Evolutionary conservation across 2,113 vertebrate species (phyloP), one percentile per base, ranked within the genome.

Genomic region (Synodontis membranacea): DNA sequence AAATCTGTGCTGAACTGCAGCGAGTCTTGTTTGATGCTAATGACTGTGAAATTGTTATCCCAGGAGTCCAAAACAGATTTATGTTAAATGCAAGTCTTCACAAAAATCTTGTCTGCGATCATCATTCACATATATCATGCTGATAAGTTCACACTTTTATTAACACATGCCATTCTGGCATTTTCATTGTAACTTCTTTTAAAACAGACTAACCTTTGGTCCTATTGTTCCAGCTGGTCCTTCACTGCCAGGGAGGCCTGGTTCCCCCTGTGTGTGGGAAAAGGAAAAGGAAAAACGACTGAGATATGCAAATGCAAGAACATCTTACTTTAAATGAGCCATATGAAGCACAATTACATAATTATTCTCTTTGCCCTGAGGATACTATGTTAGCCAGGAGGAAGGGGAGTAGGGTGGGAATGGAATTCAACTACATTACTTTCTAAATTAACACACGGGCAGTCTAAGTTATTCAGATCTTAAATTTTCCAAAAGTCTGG

Each of bases 121-220:
- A 17, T 85, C 46, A n/a, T 70, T 60, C 39, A 58, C 21, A 79
- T 68, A 31, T 28, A 66, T 28, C 48, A 72, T 39, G 31, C 1
- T 74, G 54, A 86, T 9, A 52, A 48, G 48, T 80, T 72, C 34
- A 64, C 31, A 64, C 31, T 70, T 76, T 80, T 50, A 10, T 56
- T 39, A 79, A 56, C 7, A 37, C 15, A 82, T 34, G 72, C 14
- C 3, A 50, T 68, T 60, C 15, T 52, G 14, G 44, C 12, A 31
- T 82, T 31, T 25, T 17, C 44, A n/a, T 34, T 72, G 84, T 10
- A 44, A 76, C 10, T 23, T 1, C 14, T 72, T 44, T 85, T 12
- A 58, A 83, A 80, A 78, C 42, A n/a, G 42, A 89, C 89, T 90
- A 64, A 92, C 94, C 94, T 94, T 92, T 39, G 50, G 75, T 91